phyloP scores from a whole-genome alignment of 2,888 invertebrate species.

The Tenthredo scrophulariae region DNA sequence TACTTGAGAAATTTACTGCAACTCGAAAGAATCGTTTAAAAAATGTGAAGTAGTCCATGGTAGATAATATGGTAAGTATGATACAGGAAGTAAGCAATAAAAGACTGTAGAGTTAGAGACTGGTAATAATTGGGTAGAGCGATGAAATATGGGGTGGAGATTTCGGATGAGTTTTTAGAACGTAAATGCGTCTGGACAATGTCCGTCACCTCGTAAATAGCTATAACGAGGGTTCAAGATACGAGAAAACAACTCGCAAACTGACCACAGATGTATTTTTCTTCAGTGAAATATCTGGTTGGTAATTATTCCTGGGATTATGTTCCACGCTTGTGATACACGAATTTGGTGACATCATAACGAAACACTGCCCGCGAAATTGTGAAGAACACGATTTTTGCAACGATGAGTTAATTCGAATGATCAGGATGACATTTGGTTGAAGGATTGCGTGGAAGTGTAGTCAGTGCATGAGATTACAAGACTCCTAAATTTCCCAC shows the following conservation, averaged over 20 bases:
- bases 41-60: not conserved
- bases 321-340: not conserved
- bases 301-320: not conserved
- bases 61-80: not conserved
- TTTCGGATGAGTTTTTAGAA: not conserved
- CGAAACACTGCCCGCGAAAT: not conserved
- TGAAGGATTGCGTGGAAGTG: not conserved
- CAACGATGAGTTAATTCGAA: not conserved
- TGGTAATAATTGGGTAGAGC: not conserved
- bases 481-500: not conserved
- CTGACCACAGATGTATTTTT: conserved; percentile 41
- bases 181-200: conserved; percentile 46
- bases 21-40: not conserved
- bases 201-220: conserved; percentile 50
- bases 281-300: not conserved
- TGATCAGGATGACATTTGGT: not conserved
- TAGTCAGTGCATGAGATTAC: not conserved
- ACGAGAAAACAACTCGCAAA: conserved; percentile 42
- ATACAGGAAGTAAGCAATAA: not conserved
- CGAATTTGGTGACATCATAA: not conserved
- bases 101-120: not conserved
- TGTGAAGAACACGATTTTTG: not conserved
- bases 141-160: conserved; percentile 24
- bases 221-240: conserved; percentile 35
- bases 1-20: not conserved